These are phyloP conservation scores for Cariama cristata DNA, from an alignment of 2,113 vertebrate species.

Conservation along the genomic window DNA sequence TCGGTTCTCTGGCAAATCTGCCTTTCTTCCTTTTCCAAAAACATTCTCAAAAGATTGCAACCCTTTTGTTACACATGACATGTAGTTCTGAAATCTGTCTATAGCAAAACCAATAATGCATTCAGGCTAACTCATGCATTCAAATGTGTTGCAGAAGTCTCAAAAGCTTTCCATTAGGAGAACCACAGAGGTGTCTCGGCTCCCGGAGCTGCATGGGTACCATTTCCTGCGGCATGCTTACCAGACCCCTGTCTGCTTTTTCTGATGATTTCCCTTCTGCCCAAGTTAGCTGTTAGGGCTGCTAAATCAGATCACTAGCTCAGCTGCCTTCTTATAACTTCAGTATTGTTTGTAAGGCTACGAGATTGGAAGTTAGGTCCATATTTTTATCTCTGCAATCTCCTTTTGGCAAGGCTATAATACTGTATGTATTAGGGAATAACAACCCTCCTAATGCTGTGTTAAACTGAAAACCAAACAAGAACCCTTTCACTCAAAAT, in stretches of 20 bases:
- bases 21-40: background rate
- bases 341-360: background rate
- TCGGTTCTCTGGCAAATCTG: rapidly evolving
- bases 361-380: background rate
- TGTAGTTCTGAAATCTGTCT: background rate
- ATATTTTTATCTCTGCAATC: background rate
- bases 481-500: background rate
- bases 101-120: background rate
- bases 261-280: background rate
- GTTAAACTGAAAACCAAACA: background rate
- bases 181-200: background rate
- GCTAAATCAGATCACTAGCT: background rate
- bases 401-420: background rate
- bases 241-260: background rate
- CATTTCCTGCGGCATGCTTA: rapidly evolving
- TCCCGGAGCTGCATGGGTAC: background rate
- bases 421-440: background rate
- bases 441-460: background rate
- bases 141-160: background rate
- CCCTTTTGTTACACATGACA: background rate
- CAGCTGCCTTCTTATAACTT: background rate
- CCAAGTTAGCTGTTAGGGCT: background rate
- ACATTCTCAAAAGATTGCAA: background rate
- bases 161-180: background rate
- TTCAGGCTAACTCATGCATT: background rate